phyloP scores from a whole-genome alignment of 2,888 invertebrate species.

The Melipona bicolor region DNA sequence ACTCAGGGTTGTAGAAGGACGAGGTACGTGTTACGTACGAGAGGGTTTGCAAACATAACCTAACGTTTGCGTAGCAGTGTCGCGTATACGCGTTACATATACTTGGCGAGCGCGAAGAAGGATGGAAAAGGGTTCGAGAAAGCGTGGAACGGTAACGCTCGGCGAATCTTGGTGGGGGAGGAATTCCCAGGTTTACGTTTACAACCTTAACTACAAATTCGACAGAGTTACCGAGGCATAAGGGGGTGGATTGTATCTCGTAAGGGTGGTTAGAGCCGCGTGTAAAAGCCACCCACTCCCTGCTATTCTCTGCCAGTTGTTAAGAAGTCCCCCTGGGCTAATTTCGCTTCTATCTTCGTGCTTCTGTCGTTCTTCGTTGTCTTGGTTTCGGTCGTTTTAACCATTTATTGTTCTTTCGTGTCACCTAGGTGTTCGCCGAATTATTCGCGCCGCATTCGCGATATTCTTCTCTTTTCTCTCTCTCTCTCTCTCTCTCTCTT shows the following conservation, averaged over 20 bases:
- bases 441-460: slow-evolving; percentile 1
- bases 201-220: slow-evolving; percentile 84
- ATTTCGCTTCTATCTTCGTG: slow-evolving; percentile 72
- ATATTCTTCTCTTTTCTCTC: no score
- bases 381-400: slow-evolving; percentile 59
- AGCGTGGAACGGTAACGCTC: slow-evolving; percentile 35
- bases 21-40: slow-evolving; percentile 70
- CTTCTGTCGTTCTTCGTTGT: slow-evolving; percentile 53
- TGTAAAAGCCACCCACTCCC: slow-evolving; percentile 76
- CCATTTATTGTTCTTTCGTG: slow-evolving; percentile 60
- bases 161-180: slow-evolving; percentile 38
- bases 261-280: slow-evolving; percentile 81
- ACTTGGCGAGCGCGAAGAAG: slow-evolving; percentile 54
- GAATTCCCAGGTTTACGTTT: slow-evolving; percentile 84
- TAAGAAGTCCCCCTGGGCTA: slow-evolving; percentile 83
- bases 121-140: slow-evolving; percentile 69
- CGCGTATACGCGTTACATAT: slow-evolving; percentile 48
- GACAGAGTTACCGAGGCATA: slow-evolving; percentile 83
- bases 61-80: slow-evolving; percentile 74
- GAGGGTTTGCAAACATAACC: slow-evolving; percentile 75
- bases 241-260: slow-evolving; percentile 80
- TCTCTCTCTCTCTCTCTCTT: no score
- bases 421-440: slow-evolving; percentile 35
- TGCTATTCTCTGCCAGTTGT: slow-evolving; percentile 79
- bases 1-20: slow-evolving; percentile 61